phyloP scores from a whole-genome alignment of 1,140 invertebrate genomes.

The Megalopta genalis region DNA sequence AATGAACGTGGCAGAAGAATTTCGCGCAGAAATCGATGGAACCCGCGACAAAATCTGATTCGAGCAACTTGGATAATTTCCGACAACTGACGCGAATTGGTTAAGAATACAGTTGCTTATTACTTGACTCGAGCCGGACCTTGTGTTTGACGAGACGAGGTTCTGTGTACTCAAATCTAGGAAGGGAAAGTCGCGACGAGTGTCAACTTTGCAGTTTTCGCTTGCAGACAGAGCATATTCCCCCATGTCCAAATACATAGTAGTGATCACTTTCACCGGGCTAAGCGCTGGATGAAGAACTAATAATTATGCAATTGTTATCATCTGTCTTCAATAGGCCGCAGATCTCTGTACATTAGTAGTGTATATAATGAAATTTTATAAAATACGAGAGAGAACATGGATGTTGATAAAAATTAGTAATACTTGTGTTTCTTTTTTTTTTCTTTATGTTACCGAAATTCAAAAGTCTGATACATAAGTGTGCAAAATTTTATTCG shows the following conservation, averaged over 20 bases:
- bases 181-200: slow-evolving; percentile 23
- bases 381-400: too few relatives aligned
- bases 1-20: neutral
- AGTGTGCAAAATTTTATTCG: too few relatives aligned
- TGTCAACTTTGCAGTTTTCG: slow-evolving; percentile 1
- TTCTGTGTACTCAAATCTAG: slow-evolving; percentile 20
- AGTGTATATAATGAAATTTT: too few relatives aligned
- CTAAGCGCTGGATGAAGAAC: neutral
- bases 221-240: neutral
- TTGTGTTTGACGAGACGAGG: slow-evolving; percentile 13
- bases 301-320: too few relatives aligned
- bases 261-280: neutral
- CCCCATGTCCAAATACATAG: neutral
- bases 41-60: slow-evolving; percentile 21
- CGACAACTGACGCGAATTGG: slow-evolving; percentile 17
- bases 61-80: neutral
- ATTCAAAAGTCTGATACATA: too few relatives aligned
- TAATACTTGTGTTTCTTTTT: too few relatives aligned
- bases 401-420: too few relatives aligned
- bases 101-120: slow-evolving; percentile 36
- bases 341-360: too few relatives aligned
- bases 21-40: neutral
- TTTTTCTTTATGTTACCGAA: too few relatives aligned
- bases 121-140: slow-evolving; percentile 14
- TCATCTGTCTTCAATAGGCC: too few relatives aligned